phyloP scores from a whole-genome alignment of 2,888 invertebrate genomes.

The Tineola bisselliella region DNA sequence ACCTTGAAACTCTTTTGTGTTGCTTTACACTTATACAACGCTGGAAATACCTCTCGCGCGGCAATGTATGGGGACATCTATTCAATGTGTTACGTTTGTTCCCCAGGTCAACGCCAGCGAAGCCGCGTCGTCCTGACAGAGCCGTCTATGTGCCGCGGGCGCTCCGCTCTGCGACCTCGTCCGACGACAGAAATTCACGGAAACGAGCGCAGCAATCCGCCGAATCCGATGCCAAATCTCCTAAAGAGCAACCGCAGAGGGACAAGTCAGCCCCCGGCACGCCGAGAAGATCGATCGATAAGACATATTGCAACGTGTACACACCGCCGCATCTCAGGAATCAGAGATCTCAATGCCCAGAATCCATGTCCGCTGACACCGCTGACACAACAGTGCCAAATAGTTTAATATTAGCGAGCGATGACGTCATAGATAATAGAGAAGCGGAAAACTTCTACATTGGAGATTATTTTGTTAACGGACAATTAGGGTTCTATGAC shows the following conservation, averaged over 20 bases:
- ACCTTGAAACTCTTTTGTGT: conserved; percentile 4
- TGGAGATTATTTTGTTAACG: conserved; percentile 61
- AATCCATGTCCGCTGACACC: conserved; percentile 29
- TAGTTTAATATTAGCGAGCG: conserved; percentile 29
- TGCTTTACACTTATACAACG: background rate
- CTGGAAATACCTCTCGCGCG: background rate
- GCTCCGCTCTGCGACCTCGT: conserved; percentile 51
- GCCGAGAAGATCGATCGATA: conserved; percentile 48
- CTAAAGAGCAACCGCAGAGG: conserved; percentile 24
- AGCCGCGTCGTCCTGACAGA: conserved; percentile 76
- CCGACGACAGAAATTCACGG: background rate
- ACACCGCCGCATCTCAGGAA: conserved; percentile 59
- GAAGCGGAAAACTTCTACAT: conserved; percentile 60
- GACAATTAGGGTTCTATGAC: conserved; percentile 54
- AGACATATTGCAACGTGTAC: conserved; percentile 61
- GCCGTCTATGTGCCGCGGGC: conserved; percentile 83
- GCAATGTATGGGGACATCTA: no score
- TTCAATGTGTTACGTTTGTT: conserved; percentile 14
- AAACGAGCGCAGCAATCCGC: background rate
- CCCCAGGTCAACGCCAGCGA: conserved; percentile 45
- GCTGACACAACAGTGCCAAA: conserved; percentile 62
- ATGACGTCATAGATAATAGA: conserved; percentile 60
- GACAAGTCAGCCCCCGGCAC: conserved; percentile 48
- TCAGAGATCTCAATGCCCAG: conserved; percentile 42
- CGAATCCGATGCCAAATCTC: conserved; percentile 18